A percentile compares a stretch with the other conserved stretches of the same genome.
These are phyloP conservation scores for Cyanoderma ruficeps DNA, from an alignment of 2,113 vertebrate genomes.

Conservation along the genomic window DNA sequence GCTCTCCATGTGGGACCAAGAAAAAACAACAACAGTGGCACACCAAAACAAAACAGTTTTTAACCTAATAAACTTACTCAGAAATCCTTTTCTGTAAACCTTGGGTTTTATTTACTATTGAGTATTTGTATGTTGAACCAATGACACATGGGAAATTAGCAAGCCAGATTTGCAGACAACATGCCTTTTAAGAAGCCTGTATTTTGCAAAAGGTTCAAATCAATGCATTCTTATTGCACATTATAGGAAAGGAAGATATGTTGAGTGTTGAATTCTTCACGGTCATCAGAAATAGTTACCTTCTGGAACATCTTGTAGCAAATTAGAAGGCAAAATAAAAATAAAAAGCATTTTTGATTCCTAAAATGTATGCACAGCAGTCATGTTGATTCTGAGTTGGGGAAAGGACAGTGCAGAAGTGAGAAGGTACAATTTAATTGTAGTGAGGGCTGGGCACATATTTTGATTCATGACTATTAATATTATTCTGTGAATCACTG, in stretches of 20 bases:
- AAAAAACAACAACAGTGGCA: conserved; percentile 75
- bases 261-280: not conserved
- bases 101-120: conserved; percentile 16
- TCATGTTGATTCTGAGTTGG: not conserved
- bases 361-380: not conserved
- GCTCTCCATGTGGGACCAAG: conserved; percentile 80
- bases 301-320: not conserved
- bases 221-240: not conserved
- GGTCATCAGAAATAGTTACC: not conserved
- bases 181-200: not conserved
- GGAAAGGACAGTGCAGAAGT: not conserved
- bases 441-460: not conserved
- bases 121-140: not conserved
- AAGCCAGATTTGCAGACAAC: not conserved
- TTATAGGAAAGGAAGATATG: not conserved
- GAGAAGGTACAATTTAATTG: not conserved
- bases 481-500: not conserved
- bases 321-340: not conserved
- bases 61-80: conserved; percentile 78
- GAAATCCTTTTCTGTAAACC: conserved; percentile 46
- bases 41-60: conserved; percentile 82
- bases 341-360: not conserved
- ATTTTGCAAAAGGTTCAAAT: not conserved
- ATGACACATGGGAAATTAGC: conserved; percentile 4
- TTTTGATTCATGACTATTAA: not conserved